Evolutionary conservation across 2,113 vertebrate species (phyloP).

Genomic region (Chamaetylas fuelleborni): DNA sequence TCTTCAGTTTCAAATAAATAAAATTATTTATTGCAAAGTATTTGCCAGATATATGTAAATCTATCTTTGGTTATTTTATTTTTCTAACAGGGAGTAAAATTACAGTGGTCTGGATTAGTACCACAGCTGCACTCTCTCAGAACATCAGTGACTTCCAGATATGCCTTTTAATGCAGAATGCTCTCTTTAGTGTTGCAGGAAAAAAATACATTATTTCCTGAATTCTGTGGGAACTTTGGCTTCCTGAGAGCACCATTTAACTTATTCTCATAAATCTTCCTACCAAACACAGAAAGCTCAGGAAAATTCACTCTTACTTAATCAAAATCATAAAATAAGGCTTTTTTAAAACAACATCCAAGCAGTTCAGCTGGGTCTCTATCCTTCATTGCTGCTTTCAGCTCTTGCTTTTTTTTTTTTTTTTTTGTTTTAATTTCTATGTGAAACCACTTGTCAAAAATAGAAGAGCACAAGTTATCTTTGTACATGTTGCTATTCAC

Average conservation of each 20-base stretch:
- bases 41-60: not conserved
- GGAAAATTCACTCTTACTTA: conserved; percentile 51
- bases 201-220: conserved; percentile 62
- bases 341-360: not conserved
- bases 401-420: conserved; percentile 1
- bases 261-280: conserved; percentile 71
- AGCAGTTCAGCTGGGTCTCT: not conserved
- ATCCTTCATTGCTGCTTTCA: conserved; percentile 8
- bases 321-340: conserved; percentile 30
- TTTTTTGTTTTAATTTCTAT: conserved; percentile 8
- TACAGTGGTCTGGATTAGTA: conserved; percentile 28
- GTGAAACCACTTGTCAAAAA: conserved; percentile 40
- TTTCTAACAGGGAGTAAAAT: conserved; percentile 32
- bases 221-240: conserved; percentile 54
- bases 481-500: not conserved
- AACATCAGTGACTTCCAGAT: conserved; percentile 51
- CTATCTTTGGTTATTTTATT: not conserved
- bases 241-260: conserved; percentile 57
- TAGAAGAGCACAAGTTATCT: not conserved
- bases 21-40: not conserved
- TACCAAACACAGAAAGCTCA: conserved; percentile 16
- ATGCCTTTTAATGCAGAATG: conserved; percentile 56
- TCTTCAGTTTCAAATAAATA: not conserved
- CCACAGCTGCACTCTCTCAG: conserved; percentile 59
- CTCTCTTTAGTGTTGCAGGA: conserved; percentile 17